phyloP scores from a whole-genome alignment of 2,797 vertebrate species.

The Remorina albescens region DNA sequence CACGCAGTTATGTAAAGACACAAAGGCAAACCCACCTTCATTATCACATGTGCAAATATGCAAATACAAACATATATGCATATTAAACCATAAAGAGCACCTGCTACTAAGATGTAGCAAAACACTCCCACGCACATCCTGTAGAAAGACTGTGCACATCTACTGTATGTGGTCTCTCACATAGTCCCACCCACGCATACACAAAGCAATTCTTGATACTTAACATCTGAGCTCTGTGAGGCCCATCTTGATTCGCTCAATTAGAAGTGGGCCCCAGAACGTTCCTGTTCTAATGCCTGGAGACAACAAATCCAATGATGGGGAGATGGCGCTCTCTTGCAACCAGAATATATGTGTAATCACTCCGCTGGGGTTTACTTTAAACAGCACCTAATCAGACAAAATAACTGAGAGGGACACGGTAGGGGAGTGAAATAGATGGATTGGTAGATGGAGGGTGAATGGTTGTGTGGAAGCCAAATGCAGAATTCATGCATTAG shows the following conservation, averaged over 20 bases:
- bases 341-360: conserved; percentile 63
- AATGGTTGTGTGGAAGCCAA: conserved; percentile 45
- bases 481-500: conserved; percentile 37
- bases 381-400: conserved; percentile 74
- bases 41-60: conserved; percentile 41
- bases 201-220: conserved; percentile 31
- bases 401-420: conserved; percentile 65
- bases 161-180: conserved; percentile 31
- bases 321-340: conserved; percentile 56
- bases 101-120: conserved; percentile 44
- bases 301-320: conserved; percentile 66
- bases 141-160: conserved; percentile 30
- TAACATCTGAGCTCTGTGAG: conserved; percentile 50
- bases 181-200: conserved; percentile 38
- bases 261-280: conserved; percentile 41
- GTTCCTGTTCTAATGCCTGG: conserved; percentile 67
- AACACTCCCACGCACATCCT: conserved; percentile 58
- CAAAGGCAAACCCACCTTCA: conserved; percentile 38
- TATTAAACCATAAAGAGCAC: conserved; percentile 52
- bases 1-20: conserved; percentile 37
- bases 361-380: conserved; percentile 63
- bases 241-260: conserved; percentile 58
- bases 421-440: conserved; percentile 44
- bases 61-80: conserved; percentile 54
- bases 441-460: conserved; percentile 41